phyloP scores from a whole-genome alignment of 2,797 vertebrate genomes.

The Spinus pinus region DNA sequence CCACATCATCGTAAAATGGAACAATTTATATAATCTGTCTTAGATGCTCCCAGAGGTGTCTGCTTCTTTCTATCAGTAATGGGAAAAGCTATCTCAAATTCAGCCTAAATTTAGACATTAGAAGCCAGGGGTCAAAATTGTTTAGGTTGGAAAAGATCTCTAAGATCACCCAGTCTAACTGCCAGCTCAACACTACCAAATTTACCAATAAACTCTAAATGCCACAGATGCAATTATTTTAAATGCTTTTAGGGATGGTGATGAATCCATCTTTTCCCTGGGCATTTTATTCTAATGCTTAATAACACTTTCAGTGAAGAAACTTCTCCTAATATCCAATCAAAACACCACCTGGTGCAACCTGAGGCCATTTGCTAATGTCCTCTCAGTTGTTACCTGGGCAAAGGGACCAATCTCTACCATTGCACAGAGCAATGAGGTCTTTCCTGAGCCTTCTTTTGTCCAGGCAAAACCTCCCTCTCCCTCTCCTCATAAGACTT shows the following conservation, averaged over 20 bases:
- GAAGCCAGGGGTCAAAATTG: neutral
- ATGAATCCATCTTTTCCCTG: neutral
- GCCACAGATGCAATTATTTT: neutral
- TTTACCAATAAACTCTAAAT: neutral
- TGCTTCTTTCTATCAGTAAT: neutral
- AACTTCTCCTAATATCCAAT: neutral
- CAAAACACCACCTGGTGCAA: neutral
- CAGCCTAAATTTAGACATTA: neutral
- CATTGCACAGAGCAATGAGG: rapidly evolving
- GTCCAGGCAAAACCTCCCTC: neutral
- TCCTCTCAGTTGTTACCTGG: neutral
- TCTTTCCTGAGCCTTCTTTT: neutral
- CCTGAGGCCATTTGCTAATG: neutral
- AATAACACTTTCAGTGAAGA: neutral
- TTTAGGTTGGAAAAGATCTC: neutral
- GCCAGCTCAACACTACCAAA: neutral
- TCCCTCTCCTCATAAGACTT: neutral
- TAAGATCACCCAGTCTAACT: neutral
- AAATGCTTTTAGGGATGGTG: neutral
- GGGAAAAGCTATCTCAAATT: neutral
- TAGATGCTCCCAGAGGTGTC: neutral
- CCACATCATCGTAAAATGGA: neutral
- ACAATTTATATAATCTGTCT: neutral
- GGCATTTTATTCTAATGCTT: neutral
- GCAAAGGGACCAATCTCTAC: neutral